Conservation (phyloP, 1,140 invertebrate genomes). For the Drosophila elegans region DNA sequence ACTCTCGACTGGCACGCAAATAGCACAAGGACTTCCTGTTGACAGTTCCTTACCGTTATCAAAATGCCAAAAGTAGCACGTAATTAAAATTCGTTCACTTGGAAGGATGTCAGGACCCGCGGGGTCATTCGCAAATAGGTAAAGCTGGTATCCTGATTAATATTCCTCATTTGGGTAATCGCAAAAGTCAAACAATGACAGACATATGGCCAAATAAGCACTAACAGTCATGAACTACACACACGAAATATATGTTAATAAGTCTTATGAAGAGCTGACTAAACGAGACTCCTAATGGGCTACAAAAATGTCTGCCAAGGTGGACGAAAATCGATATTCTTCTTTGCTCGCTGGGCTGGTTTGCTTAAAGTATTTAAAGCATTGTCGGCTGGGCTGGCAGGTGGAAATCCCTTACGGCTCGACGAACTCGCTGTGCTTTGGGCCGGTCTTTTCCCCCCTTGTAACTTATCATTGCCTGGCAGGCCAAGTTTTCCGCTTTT, state of each 20-base stretch:
- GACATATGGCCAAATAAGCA: constrained; percentile 26
- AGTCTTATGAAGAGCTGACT: constrained; percentile 2
- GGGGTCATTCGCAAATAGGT: constrained; percentile 36
- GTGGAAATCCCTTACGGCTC: constrained; percentile 12
- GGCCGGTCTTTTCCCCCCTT: background rate
- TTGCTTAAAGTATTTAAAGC: constrained; percentile 46
- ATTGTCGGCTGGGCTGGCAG: constrained; percentile 2
- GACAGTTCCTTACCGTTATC: constrained; percentile 43
- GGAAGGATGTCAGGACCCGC: constrained; percentile 56
- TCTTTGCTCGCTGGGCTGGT: background rate
- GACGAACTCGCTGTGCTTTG: constrained; percentile 4
- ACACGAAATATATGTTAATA: constrained; percentile 18
- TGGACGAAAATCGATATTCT: constrained; percentile 56
- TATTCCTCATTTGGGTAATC: constrained; percentile 40
- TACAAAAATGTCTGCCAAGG: constrained; percentile 51
- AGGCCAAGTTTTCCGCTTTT: constrained; percentile 48
- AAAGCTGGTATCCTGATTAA: constrained; percentile 55
- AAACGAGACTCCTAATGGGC: constrained; percentile 52
- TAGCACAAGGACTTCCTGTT: constrained; percentile 50
- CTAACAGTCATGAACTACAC: constrained; percentile 9
- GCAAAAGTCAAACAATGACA: constrained; percentile 51
- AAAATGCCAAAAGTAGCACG: constrained; percentile 76
- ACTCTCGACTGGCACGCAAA: constrained; percentile 43
- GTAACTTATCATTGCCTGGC: constrained; percentile 42
- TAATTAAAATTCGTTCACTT: constrained; percentile 79